Conservation (phyloP, 64 coral and sea anemone genomes). For the Porites australiensis region DNA sequence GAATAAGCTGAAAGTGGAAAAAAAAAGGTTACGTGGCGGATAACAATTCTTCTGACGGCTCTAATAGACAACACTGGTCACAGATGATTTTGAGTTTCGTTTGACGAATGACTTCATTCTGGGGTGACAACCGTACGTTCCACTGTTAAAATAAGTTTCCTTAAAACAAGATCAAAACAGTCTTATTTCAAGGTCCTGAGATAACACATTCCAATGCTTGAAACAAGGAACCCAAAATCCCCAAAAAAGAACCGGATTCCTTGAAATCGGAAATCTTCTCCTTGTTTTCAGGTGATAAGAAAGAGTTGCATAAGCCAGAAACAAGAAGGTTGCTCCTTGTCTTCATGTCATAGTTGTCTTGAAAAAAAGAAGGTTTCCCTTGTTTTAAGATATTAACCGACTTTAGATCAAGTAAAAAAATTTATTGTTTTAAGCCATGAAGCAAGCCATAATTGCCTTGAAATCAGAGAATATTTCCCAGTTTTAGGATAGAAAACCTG, state of each 20-base stretch:
- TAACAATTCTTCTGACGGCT: too few relatives aligned
- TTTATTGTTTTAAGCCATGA: too few relatives aligned
- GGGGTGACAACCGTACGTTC: too few relatives aligned
- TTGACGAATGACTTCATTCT: too few relatives aligned
- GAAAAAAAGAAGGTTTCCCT: background rate
- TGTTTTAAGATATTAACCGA: background rate
- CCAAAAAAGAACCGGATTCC: background rate
- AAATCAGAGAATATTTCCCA: too few relatives aligned
- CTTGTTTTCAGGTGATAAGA: background rate
- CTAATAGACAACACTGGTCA: too few relatives aligned
- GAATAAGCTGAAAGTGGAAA: too few relatives aligned
- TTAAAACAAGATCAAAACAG: conserved; percentile 33
- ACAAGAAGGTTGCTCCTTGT: background rate
- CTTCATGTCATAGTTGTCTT: background rate
- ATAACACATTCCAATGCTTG: background rate
- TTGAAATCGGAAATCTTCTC: background rate
- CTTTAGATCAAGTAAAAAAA: too few relatives aligned
- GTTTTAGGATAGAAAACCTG: too few relatives aligned
- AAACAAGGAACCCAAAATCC: background rate
- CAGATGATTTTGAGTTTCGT: too few relatives aligned
- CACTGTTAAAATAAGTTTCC: conserved; percentile 25
- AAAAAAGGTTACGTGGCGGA: too few relatives aligned
- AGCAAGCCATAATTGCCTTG: too few relatives aligned
- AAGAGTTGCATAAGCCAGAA: background rate
- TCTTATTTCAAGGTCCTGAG: conserved; percentile 49